Conservation (phyloP, 2,888 invertebrate species). For the Oxytorus armatus region DNA sequence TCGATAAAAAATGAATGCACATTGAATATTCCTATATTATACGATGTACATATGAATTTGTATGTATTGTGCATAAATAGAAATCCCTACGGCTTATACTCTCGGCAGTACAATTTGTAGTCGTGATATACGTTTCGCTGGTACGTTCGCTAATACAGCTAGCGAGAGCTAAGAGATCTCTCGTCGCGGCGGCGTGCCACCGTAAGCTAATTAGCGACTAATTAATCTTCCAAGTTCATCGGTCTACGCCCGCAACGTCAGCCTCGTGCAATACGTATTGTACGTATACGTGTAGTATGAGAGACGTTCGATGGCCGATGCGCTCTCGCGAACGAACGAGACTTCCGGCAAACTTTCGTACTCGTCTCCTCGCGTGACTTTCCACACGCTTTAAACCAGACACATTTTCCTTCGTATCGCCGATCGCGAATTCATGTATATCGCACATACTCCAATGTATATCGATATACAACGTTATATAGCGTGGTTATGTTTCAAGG, state of each 20-base stretch:
- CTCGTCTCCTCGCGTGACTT: constrained; percentile 64
- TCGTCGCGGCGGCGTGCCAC: constrained; percentile 56
- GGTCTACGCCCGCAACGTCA: constrained; percentile 56
- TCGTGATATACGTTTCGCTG: constrained; percentile 34
- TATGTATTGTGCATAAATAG: background rate
- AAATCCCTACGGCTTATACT: too few relatives aligned
- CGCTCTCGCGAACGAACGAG: constrained; percentile 38
- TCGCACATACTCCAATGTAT: constrained; percentile 1
- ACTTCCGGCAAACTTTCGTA: constrained; percentile 66
- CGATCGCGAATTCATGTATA: constrained; percentile 41
- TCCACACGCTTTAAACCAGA: constrained; percentile 56
- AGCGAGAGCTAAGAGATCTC: constrained; percentile 35
- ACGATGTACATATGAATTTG: constrained; percentile 1
- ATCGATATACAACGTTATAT: background rate
- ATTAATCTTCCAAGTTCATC: constrained; percentile 68
- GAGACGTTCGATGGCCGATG: constrained; percentile 34
- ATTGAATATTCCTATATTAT: too few relatives aligned
- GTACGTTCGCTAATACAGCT: constrained; percentile 60
- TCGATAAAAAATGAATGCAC: too few relatives aligned
- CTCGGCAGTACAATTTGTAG: constrained; percentile 23
- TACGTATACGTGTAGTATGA: background rate
- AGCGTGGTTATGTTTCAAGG: constrained; percentile 51
- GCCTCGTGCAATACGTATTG: constrained; percentile 39
- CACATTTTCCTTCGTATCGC: constrained; percentile 62
- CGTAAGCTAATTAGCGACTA: constrained; percentile 68